Evolutionary conservation across 2,113 vertebrate genomes (phyloP).

Genomic region (Phasianus colchicus): DNA sequence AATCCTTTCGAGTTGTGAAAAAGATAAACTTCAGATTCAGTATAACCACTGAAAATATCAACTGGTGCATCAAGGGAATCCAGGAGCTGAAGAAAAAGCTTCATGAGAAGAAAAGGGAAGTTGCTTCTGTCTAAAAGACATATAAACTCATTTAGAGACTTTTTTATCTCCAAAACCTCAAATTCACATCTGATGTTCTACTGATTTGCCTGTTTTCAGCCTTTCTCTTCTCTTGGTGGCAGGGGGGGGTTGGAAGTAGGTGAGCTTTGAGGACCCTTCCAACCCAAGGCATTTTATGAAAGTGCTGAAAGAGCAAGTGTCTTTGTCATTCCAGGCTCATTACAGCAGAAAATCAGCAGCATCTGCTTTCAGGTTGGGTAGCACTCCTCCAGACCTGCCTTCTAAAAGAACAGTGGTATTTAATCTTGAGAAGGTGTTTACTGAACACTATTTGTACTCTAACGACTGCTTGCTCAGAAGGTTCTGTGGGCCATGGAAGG

Average conservation of each 20-base stretch:
- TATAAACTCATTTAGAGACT: not conserved
- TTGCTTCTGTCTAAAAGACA: not conserved
- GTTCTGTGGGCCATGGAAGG: not conserved
- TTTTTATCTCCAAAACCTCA: not conserved
- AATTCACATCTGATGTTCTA: not conserved
- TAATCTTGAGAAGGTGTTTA: not conserved
- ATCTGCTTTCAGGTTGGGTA: not conserved
- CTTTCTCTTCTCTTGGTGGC: not conserved
- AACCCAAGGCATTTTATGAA: not conserved
- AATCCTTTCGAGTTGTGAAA: not conserved
- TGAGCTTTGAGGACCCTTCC: too few species aligned
- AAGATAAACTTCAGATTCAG: not conserved
- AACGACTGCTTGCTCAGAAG: not conserved
- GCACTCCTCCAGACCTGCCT: not conserved
- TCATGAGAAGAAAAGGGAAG: not conserved
- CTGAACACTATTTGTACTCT: not conserved
- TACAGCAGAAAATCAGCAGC: not conserved
- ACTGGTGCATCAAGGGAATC: not conserved
- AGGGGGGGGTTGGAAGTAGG: too few species aligned
- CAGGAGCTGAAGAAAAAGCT: not conserved
- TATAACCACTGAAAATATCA: not conserved
- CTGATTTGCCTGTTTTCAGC: not conserved
- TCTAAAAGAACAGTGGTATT: not conserved
- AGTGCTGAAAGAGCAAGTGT: not conserved
- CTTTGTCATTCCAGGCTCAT: not conserved